Percentiles rank a stretch among this genome's conserved stretches.
phyloP scores from a whole-genome alignment of 92 coral and sea anemone species.

The Heteractis magnifica region DNA sequence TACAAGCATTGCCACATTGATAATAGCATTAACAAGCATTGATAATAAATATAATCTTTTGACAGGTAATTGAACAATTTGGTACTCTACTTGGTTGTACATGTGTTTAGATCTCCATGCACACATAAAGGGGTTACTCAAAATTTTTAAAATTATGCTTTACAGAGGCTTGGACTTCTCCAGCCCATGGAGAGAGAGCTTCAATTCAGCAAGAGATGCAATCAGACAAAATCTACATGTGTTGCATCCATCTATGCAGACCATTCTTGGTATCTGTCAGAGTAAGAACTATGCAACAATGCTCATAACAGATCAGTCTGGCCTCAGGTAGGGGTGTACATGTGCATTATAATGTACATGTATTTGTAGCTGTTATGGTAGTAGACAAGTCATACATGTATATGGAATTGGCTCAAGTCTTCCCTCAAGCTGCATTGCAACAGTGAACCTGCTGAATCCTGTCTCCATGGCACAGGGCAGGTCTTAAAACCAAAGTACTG shows the following conservation, averaged over 20 bases:
- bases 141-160: not conserved
- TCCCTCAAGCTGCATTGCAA: too few relatives aligned
- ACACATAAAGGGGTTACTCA: not conserved
- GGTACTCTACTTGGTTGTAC: too few relatives aligned
- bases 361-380: too few relatives aligned
- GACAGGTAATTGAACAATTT: too few relatives aligned
- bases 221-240: conserved; percentile 79
- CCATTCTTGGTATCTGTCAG: conserved; percentile 89
- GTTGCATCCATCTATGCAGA: conserved; percentile 96
- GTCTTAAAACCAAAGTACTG: too few relatives aligned
- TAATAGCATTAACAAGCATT: not conserved
- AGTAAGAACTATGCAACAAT: conserved; percentile 83
- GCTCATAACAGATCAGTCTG: conserved; percentile 87
- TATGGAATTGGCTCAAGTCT: too few relatives aligned
- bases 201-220: conserved; percentile 72
- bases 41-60: not conserved
- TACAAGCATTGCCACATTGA: not conserved
- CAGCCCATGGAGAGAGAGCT: conserved; percentile 98
- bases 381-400: too few relatives aligned
- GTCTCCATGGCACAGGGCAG: too few relatives aligned
- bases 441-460: too few relatives aligned
- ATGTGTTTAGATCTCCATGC: too few relatives aligned
- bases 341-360: too few relatives aligned
- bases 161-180: conserved; percentile 92
- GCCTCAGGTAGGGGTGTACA: conserved; percentile 60